phyloP scores from a whole-genome alignment of 2,888 invertebrate genomes.

The Cantharis rustica region DNA sequence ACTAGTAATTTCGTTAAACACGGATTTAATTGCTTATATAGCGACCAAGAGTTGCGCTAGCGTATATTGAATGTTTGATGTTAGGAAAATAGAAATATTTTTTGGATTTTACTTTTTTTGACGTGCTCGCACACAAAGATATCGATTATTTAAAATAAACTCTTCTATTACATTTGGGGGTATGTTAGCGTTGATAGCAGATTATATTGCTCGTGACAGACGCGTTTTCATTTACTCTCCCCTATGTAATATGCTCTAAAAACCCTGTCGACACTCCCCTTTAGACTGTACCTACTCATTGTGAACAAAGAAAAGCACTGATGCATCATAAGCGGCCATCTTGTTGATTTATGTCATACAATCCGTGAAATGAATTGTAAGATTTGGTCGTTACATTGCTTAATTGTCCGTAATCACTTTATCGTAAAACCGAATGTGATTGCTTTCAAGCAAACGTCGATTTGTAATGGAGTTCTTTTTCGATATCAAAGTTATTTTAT shows the following conservation, averaged over 20 bases:
- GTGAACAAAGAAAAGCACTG: constrained; percentile 36
- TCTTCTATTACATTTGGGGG: constrained; percentile 46
- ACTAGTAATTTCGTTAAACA: constrained; percentile 46
- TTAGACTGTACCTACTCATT: constrained; percentile 35
- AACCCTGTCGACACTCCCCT: constrained; percentile 40
- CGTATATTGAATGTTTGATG: constrained; percentile 10
- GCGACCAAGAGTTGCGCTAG: constrained; percentile 16
- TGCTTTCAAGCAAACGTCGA: constrained; percentile 6
- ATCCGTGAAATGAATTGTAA: constrained; percentile 37
- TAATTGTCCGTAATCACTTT: constrained; percentile 16
- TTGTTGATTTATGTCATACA: constrained; percentile 34
- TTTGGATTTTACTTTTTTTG: constrained; percentile 8
- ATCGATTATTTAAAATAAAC: constrained; percentile 43
- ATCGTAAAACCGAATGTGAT: neutral
- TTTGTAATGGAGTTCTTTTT: neutral
- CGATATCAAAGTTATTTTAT: neutral
- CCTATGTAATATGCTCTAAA: constrained; percentile 39
- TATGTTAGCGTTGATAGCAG: constrained; percentile 46
- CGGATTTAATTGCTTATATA: constrained; percentile 41
- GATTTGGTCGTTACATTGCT: constrained; percentile 24
- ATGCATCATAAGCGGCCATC: constrained; percentile 36
- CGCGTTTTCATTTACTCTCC: constrained; percentile 45
- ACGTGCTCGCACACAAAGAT: constrained; percentile 26
- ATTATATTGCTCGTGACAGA: constrained; percentile 50
- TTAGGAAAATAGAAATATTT: constrained; percentile 8